phyloP scores from a whole-genome alignment of 37 sponge, comb jelly and placozoan species.

The Geodia barretti region DNA sequence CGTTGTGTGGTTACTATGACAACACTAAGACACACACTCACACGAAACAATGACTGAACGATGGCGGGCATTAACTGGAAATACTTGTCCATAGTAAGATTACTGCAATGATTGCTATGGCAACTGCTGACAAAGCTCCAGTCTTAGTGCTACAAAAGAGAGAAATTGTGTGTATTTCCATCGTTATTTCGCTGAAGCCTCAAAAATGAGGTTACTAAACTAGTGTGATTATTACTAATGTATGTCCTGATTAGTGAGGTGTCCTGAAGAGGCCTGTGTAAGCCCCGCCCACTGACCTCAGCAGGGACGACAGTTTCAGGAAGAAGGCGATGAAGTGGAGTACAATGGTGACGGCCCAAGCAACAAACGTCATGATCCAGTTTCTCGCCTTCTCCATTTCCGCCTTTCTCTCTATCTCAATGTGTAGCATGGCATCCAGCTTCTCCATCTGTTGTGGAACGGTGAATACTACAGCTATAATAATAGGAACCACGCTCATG shows the following conservation, averaged over 20 bases:
- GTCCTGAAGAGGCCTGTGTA: no score
- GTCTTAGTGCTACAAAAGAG: neutral
- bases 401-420: neutral
- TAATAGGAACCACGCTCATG: no score
- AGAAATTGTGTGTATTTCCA: no score
- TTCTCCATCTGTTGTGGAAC: neutral
- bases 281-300: no score
- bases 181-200: no score
- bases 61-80: neutral
- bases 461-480: no score
- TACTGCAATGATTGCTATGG: neutral
- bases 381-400: neutral
- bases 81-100: neutral
- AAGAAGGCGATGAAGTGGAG: slow-evolving; percentile 18
- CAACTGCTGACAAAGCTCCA: neutral
- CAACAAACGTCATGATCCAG: slow-evolving; percentile 7
- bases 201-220: no score
- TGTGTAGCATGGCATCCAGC: neutral
- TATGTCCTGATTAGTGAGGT: no score
- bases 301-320: slow-evolving; percentile 11
- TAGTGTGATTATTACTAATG: no score
- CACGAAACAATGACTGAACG: no score
- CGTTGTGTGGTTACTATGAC: no score
- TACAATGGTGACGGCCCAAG: slow-evolving; percentile 8
- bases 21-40: no score